Conservation (phyloP, 2,113 vertebrate genomes). For the Tringa solitaria region DNA sequence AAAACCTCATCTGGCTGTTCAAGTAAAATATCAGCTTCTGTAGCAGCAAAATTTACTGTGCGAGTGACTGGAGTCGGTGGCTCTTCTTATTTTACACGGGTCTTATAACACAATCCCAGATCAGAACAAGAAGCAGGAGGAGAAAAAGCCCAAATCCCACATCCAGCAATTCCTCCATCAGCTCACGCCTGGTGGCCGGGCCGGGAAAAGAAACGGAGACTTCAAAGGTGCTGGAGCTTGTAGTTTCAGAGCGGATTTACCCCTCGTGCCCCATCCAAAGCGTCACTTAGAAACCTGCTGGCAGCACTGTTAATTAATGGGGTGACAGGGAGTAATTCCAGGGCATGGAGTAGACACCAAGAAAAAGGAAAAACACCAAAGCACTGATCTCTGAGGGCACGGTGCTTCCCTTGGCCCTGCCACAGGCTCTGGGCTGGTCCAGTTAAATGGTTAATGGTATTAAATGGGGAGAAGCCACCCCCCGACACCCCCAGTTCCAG, state of each 20-base stretch:
- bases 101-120: neutral
- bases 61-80: neutral
- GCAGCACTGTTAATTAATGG: neutral
- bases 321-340: neutral
- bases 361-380: neutral
- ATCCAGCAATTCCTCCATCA: neutral
- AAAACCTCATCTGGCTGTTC: neutral
- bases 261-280: neutral
- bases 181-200: neutral
- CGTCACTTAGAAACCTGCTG: accelerated
- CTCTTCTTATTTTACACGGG: neutral
- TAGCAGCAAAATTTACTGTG: neutral
- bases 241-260: neutral
- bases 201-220: neutral
- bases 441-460: neutral
- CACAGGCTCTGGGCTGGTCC: neutral
- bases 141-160: neutral
- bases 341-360: neutral
- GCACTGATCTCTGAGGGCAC: neutral
- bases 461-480: neutral
- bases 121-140: neutral
- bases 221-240: neutral
- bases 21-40: neutral
- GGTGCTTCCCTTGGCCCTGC: neutral
- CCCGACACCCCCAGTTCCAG: neutral